Conservation (phyloP, 2,888 invertebrate species). For the Plebejus anna region DNA sequence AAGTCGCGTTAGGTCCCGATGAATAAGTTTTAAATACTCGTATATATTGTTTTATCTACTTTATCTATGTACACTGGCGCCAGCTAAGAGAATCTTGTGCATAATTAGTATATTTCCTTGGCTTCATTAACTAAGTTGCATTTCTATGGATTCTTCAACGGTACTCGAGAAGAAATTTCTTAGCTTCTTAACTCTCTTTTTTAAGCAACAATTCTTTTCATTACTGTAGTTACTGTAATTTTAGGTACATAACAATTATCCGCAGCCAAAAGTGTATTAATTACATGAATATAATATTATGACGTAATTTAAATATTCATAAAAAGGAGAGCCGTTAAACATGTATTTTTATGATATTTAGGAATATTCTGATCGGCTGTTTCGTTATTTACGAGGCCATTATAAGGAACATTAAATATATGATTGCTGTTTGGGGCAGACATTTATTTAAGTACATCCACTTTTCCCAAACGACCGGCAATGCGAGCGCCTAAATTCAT, state of each 20-base stretch:
- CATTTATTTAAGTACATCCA: conserved; percentile 74
- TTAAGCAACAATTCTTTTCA: too few species aligned
- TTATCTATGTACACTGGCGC: neutral
- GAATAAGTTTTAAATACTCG: neutral
- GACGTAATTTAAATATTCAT: neutral
- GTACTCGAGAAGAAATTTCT: conserved; percentile 32
- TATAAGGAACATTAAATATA: conserved; percentile 73
- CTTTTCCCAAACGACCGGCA: conserved; percentile 68
- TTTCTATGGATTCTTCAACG: conserved; percentile 34
- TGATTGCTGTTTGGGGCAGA: conserved; percentile 62
- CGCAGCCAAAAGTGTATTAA: too few species aligned
- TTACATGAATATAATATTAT: neutral
- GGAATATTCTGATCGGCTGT: conserved; percentile 2
- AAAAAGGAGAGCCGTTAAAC: conserved; percentile 39
- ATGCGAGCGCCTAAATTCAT: conserved; percentile 57
- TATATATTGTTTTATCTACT: neutral
- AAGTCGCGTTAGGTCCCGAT: too few species aligned
- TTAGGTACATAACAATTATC: too few species aligned
- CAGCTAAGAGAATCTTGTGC: neutral
- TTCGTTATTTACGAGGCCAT: conserved; percentile 64
- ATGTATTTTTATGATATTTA: conserved; percentile 28
- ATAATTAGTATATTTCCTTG: conserved; percentile 15
- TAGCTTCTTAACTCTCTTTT: neutral
- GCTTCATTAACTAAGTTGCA: conserved; percentile 2
- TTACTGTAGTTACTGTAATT: too few species aligned